These are phyloP conservation scores for Spheniscus mendiculus DNA, from an alignment of 2,113 vertebrate genomes.

Conservation along the genomic window DNA sequence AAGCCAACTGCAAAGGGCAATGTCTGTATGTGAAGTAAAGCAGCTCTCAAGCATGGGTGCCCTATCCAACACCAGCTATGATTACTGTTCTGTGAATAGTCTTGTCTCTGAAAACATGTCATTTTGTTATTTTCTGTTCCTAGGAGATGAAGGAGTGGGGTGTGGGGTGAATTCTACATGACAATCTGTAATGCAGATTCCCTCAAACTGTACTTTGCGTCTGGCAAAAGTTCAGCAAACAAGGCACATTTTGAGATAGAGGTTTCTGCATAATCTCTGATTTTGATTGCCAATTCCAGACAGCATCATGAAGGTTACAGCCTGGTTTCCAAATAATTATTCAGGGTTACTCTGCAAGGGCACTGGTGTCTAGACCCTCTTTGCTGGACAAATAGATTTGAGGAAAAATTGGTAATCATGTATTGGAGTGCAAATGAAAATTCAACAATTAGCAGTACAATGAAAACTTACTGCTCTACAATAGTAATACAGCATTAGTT, in stretches of 20 bases:
- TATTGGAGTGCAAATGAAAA: neutral
- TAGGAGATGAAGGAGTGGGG: neutral
- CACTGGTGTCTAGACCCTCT: neutral
- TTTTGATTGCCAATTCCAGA: conserved; percentile 8
- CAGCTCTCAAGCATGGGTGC: neutral
- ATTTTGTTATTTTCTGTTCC: neutral
- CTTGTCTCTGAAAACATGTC: neutral
- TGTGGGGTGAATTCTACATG: neutral
- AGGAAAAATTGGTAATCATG: neutral
- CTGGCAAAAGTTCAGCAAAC: neutral
- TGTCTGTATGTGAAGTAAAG: neutral
- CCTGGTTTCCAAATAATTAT: neutral
- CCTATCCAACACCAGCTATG: neutral
- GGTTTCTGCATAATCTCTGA: neutral
- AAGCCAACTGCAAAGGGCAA: neutral
- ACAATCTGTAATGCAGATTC: neutral
- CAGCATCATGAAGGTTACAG: neutral
- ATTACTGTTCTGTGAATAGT: neutral
- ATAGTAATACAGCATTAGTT: neutral
- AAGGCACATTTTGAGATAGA: neutral
- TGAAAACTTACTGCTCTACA: neutral
- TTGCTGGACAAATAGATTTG: neutral
- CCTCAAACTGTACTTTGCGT: neutral
- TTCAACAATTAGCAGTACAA: neutral
- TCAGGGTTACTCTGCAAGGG: neutral